Base-by-base conservation (phyloP, 2,888 invertebrate genomes). In the Oscheius onirici region DNA sequence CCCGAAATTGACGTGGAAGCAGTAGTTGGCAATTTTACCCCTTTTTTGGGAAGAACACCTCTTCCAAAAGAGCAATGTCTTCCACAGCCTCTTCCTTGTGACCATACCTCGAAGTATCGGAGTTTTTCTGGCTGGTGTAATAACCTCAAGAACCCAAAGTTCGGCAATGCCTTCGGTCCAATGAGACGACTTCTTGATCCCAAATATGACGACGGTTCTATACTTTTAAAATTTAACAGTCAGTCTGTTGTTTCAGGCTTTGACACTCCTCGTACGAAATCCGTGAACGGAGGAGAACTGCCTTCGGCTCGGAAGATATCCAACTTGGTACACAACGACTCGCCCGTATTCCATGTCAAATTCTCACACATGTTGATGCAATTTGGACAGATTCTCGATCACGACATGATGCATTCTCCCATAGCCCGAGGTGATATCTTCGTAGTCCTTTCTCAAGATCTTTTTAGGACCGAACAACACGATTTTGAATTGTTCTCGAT, bases 331-430 rank as follows among this genome's bases (percentile, higher is more conserved):
- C 87, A 87, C 65, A 63, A 65, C 6, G 84, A 84, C 44, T 71
- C 77, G 44, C 82, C 78, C 3, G 72, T 77, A 13, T 79, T 84
- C 68, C 84, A 87, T 66, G 78, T 84, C 13, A 82, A 81, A 67
- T 87, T 85, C 79, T 84, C 87, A 15, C 87, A 88, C 58, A 85
- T 87, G 84, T 57, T 93, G 49, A 96, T 96, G 95, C 95, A 95
- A 90, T 95, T 92, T 85, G 95, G 95, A 0, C 95, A 96, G 88
- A 92, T 97, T 85, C 88, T 96, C 22, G 96, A 96, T 88, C 96
- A 96, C 89, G 96, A 96, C 88, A 90, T 97, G 63, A 95, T 95
- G 0, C 92, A 95, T 91, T 95, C 95, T 0, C 96, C 95, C 1
- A 94, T 94, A 69, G 89, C 90, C 69, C 85, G 88, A 83, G 89